Conservation (phyloP, 2,113 vertebrate genomes). For the Amphiprion percula region DNA sequence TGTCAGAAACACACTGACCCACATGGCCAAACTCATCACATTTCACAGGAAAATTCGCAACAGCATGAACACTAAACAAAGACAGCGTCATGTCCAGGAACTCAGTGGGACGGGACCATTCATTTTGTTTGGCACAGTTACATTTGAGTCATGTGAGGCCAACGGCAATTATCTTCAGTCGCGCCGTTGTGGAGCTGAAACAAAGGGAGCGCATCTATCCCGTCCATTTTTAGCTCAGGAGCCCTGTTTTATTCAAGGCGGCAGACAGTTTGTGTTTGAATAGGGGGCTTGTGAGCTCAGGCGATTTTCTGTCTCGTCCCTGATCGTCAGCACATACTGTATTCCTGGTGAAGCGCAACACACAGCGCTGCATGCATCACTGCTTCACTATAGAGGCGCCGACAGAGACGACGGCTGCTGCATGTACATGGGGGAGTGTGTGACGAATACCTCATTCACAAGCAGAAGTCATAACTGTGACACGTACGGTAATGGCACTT, state of each 20-base stretch:
- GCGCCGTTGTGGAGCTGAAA: constrained; percentile 46
- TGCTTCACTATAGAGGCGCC: constrained; percentile 36
- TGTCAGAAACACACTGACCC: constrained; percentile 3
- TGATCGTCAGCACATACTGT: constrained; percentile 64
- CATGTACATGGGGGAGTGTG: constrained; percentile 1
- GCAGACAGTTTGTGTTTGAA: constrained; percentile 39
- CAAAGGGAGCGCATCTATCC: constrained; percentile 57
- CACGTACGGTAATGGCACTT: not conserved
- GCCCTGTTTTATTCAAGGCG: constrained; percentile 47
- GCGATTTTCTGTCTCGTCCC: constrained; percentile 62
- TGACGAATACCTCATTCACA: constrained; percentile 11
- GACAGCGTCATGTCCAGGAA: constrained; percentile 40
- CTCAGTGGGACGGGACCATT: constrained; percentile 41
- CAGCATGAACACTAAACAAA: constrained; percentile 37
- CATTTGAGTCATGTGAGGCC: constrained; percentile 58
- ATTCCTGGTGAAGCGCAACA: constrained; percentile 55
- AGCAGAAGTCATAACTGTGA: not conserved
- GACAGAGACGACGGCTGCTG: not conserved
- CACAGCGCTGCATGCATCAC: constrained; percentile 44
- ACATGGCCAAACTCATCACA: constrained; percentile 27
- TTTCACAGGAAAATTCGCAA: constrained; percentile 13
- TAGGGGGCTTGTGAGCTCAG: constrained; percentile 43
- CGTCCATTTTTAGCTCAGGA: constrained; percentile 48
- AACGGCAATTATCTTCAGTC: constrained; percentile 59
- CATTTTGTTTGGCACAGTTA: constrained; percentile 32